Evolutionary conservation across 2,113 vertebrate genomes (phyloP).

Genomic region (Alligator sinensis): DNA sequence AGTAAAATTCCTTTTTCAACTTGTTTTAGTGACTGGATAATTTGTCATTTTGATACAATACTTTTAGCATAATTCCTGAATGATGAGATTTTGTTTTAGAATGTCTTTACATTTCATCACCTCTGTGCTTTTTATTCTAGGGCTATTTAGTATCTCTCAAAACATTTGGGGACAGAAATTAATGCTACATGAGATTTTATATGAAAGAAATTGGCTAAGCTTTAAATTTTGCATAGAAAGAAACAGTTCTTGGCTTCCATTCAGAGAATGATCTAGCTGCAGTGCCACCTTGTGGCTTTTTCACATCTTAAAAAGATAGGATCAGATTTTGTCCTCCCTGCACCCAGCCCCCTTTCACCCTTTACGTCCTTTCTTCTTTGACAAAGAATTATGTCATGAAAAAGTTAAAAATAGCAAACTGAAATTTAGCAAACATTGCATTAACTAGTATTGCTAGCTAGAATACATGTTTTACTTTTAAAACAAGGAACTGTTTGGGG

Average conservation of each 20-base stretch:
- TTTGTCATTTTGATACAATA: neutral
- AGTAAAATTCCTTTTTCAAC: accelerated
- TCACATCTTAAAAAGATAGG: neutral
- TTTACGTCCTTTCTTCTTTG: neutral
- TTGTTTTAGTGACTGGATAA: neutral
- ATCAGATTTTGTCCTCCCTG: too few relatives aligned
- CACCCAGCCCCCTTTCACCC: too few relatives aligned
- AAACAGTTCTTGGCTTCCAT: neutral
- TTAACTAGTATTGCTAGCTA: neutral
- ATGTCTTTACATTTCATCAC: neutral
- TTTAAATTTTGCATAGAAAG: constrained; percentile 30
- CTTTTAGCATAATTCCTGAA: neutral
- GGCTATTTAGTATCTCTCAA: neutral
- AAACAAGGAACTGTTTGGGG: neutral
- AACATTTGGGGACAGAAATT: neutral
- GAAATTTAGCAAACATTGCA: neutral
- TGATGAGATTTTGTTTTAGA: neutral
- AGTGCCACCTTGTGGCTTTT: constrained; percentile 62
- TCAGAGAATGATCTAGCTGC: constrained; percentile 6
- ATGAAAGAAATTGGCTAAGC: neutral
- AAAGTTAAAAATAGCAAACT: neutral
- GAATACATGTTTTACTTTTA: neutral
- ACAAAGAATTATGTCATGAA: neutral
- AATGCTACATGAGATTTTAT: neutral
- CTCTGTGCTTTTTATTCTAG: neutral